Conservation (phyloP, 2,797 vertebrate genomes). For the Gymnothorax reevesii region DNA sequence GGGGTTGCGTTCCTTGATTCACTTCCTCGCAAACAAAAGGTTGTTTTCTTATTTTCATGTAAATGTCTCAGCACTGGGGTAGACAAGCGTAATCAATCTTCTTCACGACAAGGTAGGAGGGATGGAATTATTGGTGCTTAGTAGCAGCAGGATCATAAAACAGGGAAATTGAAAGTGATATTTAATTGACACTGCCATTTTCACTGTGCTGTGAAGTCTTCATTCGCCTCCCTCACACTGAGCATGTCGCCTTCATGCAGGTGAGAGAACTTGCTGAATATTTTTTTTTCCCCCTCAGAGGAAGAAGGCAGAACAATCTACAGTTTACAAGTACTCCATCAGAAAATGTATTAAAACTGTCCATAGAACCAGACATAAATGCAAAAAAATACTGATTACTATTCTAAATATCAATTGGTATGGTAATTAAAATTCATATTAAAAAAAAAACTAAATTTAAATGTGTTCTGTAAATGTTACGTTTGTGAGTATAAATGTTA, state of each 20-base stretch:
- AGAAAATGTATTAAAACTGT: conserved; percentile 10
- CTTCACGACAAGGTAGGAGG: conserved; percentile 82
- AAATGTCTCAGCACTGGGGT: conserved; percentile 83
- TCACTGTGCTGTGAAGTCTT: conserved; percentile 67
- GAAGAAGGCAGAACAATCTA: conserved; percentile 50
- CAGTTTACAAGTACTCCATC: background rate
- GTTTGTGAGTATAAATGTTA: background rate
- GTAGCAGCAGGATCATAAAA: conserved; percentile 84
- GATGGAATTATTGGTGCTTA: conserved; percentile 86
- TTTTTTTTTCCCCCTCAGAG: conserved; percentile 70
- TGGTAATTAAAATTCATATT: background rate
- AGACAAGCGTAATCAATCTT: conserved; percentile 88
- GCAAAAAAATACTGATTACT: background rate
- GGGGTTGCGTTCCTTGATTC: conserved; percentile 74
- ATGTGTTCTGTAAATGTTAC: background rate
- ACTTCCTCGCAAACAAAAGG: conserved; percentile 78
- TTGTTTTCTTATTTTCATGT: conserved; percentile 86
- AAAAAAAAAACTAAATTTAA: background rate
- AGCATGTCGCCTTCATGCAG: conserved; percentile 58
- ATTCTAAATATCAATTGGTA: background rate
- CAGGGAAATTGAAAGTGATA: conserved; percentile 87
- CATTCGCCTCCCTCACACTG: conserved; percentile 43
- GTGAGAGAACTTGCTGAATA: conserved; percentile 65
- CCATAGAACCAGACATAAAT: background rate
- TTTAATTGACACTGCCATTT: conserved; percentile 89